These are phyloP conservation scores for Bucorvus abyssinicus DNA, from an alignment of 2,797 vertebrate genomes.

Conservation along the genomic window DNA sequence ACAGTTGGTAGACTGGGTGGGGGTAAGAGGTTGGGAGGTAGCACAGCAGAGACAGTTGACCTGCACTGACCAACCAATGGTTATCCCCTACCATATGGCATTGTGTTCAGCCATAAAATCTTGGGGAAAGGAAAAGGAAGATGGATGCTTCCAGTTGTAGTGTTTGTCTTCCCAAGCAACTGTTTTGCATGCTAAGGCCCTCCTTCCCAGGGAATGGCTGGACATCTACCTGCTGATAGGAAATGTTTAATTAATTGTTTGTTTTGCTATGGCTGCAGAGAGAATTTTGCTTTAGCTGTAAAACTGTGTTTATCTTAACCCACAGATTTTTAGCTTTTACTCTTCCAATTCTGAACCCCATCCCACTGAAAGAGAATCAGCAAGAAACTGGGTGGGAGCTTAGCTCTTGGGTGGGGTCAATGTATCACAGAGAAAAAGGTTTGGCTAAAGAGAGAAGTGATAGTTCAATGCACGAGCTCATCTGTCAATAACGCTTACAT, in stretches of 20 bases:
- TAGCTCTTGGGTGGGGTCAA: neutral
- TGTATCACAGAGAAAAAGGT: neutral
- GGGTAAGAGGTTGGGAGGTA: neutral
- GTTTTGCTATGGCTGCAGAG: neutral
- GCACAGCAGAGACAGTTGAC: neutral
- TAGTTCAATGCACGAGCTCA: neutral
- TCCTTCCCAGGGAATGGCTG: neutral
- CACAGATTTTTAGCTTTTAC: neutral
- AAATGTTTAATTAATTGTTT: neutral
- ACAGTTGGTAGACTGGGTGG: neutral
- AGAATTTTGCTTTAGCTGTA: neutral
- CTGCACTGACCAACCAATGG: neutral
- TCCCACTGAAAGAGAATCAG: neutral
- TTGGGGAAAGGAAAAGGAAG: neutral
- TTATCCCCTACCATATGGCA: neutral
- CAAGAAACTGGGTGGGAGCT: neutral
- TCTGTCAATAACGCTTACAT: neutral
- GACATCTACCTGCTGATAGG: neutral
- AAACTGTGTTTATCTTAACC: neutral
- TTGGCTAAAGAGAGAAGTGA: neutral
- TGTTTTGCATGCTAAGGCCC: accelerated
- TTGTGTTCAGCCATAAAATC: neutral
- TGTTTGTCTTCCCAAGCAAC: neutral
- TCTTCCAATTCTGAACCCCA: neutral
- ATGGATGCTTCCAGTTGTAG: neutral